Percentiles rank a stretch among this genome's conserved stretches.
These are phyloP conservation scores for Rhipidura dahli DNA, from an alignment of 2,113 vertebrate species.

Conservation along the genomic window DNA sequence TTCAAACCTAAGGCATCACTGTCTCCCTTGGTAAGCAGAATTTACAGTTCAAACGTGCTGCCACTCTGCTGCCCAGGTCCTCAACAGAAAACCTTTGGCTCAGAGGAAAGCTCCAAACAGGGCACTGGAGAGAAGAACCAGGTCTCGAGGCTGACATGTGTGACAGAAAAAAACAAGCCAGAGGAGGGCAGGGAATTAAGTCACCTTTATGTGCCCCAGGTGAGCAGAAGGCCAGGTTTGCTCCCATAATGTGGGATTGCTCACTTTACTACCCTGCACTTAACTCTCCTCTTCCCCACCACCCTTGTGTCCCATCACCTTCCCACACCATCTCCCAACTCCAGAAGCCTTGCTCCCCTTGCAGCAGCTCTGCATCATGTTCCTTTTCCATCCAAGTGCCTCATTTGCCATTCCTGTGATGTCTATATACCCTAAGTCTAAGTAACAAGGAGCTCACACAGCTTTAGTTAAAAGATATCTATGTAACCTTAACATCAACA, in stretches of 20 bases:
- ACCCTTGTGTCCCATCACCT: neutral
- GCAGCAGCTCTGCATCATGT: neutral
- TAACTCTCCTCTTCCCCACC: neutral
- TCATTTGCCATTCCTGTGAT: neutral
- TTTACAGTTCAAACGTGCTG: neutral
- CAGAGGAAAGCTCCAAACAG: neutral
- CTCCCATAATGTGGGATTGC: neutral
- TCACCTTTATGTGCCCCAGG: neutral
- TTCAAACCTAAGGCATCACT: too few relatives aligned
- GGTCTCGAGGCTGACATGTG: accelerated
- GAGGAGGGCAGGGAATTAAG: neutral
- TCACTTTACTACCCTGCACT: neutral
- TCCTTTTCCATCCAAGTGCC: accelerated
- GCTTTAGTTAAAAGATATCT: too few relatives aligned
- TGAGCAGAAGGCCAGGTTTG: neutral
- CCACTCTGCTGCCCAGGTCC: neutral
- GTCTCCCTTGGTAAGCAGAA: neutral
- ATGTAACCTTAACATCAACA: too few relatives aligned
- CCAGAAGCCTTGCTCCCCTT: neutral
- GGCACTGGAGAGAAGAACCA: neutral
- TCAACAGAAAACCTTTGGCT: neutral
- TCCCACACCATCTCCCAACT: neutral
- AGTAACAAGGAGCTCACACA: too few relatives aligned
- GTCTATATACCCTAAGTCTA: too few relatives aligned
- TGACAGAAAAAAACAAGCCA: neutral